phyloP scores from a whole-genome alignment of 2,888 invertebrate genomes.

The Tachina lurida region DNA sequence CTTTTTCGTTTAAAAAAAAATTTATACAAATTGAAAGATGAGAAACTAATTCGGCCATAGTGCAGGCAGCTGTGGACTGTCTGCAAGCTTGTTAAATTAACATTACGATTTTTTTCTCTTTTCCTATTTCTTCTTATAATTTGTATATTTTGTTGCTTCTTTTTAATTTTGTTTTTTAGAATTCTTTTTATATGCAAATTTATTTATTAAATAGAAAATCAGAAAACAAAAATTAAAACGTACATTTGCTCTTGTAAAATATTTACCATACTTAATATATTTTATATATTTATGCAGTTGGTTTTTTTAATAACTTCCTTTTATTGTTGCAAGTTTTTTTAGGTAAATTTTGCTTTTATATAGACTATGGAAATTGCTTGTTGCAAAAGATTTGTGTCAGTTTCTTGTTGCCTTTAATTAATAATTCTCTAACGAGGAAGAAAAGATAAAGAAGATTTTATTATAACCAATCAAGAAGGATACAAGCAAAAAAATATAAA shows the following conservation, averaged over 20 bases:
- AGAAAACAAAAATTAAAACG: conserved; percentile 7
- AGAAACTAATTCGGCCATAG: too few species aligned
- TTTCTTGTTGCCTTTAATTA: conserved; percentile 27
- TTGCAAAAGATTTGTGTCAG: background rate
- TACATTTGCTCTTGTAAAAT: conserved; percentile 16
- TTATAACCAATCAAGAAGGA: background rate
- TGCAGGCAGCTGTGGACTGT: background rate
- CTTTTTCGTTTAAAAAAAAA: too few species aligned
- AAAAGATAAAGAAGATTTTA: background rate
- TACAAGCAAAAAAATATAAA: background rate
- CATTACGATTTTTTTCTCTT: background rate
- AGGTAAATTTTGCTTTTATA: background rate
- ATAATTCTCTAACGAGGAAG: background rate
- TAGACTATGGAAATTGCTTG: conserved; percentile 24
- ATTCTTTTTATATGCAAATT: conserved; percentile 65
- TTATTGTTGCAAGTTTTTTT: background rate
- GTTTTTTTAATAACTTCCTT: background rate
- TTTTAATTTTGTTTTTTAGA: conserved; percentile 19
- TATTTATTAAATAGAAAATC: conserved; percentile 40
- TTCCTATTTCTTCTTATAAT: background rate
- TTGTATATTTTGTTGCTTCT: background rate
- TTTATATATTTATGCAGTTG: background rate
- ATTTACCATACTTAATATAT: conserved; percentile 1
- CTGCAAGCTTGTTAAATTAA: background rate
- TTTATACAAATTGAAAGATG: too few species aligned